Percentiles rank a stretch among this genome's conserved stretches.
These are phyloP conservation scores for Morone saxatilis DNA, from an alignment of 2,113 vertebrate genomes.

Conservation along the genomic window DNA sequence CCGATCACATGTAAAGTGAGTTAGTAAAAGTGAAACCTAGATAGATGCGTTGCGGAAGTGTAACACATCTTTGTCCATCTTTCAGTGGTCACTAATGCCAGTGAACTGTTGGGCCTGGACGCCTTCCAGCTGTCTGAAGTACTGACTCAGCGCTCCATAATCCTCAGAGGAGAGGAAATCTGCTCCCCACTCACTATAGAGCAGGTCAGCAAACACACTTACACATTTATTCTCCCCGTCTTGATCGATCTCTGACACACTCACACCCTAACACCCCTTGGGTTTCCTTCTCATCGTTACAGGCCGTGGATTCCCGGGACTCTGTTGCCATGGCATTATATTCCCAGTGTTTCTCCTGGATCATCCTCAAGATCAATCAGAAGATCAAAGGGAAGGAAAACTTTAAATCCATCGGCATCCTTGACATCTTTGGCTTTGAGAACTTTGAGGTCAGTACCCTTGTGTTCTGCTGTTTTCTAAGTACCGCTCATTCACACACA, in stretches of 20 bases:
- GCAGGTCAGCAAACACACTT: slow-evolving; percentile 82
- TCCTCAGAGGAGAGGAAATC: slow-evolving; percentile 94
- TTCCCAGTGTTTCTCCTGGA: slow-evolving; percentile 95
- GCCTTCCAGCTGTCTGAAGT: slow-evolving; percentile 93
- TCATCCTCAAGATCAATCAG: slow-evolving; percentile 92
- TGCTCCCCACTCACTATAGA: slow-evolving; percentile 95
- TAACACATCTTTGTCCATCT: slow-evolving; percentile 34
- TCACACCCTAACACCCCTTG: neutral
- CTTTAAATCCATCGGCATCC: slow-evolving; percentile 95
- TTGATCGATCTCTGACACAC: neutral
- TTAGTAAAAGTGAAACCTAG: neutral
- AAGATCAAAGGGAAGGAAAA: slow-evolving; percentile 93
- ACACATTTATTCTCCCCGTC: neutral
- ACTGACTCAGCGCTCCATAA: slow-evolving; percentile 94
- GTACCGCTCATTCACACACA: too few species aligned
- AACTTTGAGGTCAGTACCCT: slow-evolving; percentile 89
- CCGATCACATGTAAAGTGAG: neutral
- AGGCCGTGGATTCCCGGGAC: slow-evolving; percentile 93
- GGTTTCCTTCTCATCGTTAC: slow-evolving; percentile 34
- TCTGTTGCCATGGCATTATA: slow-evolving; percentile 95
- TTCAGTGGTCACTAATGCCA: slow-evolving; percentile 88
- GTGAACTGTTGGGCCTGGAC: slow-evolving; percentile 92
- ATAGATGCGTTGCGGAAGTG: neutral
- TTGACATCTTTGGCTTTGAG: slow-evolving; percentile 96
- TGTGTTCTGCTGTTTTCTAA: too few species aligned